Evolutionary conservation across 2,888 invertebrate species (phyloP), one percentile per base, ranked within the genome.

Genomic region (Cloeon dipterum): DNA sequence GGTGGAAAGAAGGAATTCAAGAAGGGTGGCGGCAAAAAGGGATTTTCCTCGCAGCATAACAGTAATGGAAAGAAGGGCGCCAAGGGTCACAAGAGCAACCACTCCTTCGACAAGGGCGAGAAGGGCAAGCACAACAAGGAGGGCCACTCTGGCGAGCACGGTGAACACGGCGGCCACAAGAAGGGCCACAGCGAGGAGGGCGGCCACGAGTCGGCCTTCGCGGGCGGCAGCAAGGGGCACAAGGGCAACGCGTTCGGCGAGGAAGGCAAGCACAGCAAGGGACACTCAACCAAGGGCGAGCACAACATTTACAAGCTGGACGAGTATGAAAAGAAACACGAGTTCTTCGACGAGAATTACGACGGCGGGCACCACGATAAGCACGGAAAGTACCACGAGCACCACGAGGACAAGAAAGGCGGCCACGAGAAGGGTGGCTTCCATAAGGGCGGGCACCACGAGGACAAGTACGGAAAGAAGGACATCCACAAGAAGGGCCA

Each of bases 261-360:
- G 45, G 63, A 65, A 43, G 62, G 66, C 37, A 64, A 66, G 42
- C 66, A 64, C 53, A 70, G 70, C 52, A 74, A 74, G 50, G 74
- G 74, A 1, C 69, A 71, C 42, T 72, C 72, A 36, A 64, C 73
- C 17, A 70, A 66, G 5, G 76, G 77, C 14, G 76, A 66, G 58
- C 74, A 74, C 53, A 74, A 72, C 47, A 69, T 74, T 2, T 74
- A 71, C 55, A 66, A 68, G 55, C 76, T 76, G 58, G 73, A 78
- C 49, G 78, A 78, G 53, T 77, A 66, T 61, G 74, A 76, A 53
- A 76, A 76, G 49, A 72, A 75, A 48, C 74, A 74, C 45, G 69
- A 70, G 46, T 77, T 76, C 57, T 77, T 75, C 51, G 77, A 77
- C 47, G 73, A 73, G 35, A 66, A 68, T 20, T 69, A 75, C 49